These are phyloP conservation scores for Menura novaehollandiae DNA, from an alignment of 2,113 vertebrate genomes.

Conservation along the genomic window DNA sequence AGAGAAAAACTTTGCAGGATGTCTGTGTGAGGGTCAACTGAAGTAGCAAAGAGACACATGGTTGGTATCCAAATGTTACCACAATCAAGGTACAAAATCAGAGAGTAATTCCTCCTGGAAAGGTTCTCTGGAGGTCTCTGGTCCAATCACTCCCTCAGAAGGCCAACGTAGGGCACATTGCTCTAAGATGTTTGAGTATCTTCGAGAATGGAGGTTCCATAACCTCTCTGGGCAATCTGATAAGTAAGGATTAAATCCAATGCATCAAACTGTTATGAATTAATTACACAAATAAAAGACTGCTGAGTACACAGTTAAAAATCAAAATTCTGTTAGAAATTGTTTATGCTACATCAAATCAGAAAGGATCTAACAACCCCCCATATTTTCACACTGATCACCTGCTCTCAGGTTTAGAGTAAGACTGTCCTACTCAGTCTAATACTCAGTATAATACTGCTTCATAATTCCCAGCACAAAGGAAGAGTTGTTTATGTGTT, in stretches of 20 bases:
- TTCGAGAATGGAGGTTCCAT: neutral
- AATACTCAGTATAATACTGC: neutral
- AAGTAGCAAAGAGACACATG: neutral
- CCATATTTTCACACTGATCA: neutral
- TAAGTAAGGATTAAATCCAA: neutral
- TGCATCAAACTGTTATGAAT: neutral
- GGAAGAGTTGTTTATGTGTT: neutral
- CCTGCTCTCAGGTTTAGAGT: neutral
- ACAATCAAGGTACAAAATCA: neutral
- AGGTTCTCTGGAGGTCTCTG: neutral
- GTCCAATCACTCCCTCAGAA: neutral
- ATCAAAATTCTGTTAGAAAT: neutral
- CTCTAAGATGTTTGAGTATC: neutral
- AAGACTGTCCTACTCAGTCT: neutral
- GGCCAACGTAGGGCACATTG: neutral
- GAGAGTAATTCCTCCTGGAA: neutral
- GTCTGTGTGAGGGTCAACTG: neutral
- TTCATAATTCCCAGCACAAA: neutral
- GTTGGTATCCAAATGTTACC: neutral
- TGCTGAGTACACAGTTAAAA: neutral
- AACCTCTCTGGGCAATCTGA: neutral
- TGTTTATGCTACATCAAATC: neutral
- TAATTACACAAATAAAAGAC: neutral
- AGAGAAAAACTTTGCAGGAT: neutral
- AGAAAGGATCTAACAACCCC: neutral